Evolutionary conservation across 2,797 vertebrate genomes (phyloP), one percentile per base, ranked within the genome.

Genomic region (Macropodus opercularis): DNA sequence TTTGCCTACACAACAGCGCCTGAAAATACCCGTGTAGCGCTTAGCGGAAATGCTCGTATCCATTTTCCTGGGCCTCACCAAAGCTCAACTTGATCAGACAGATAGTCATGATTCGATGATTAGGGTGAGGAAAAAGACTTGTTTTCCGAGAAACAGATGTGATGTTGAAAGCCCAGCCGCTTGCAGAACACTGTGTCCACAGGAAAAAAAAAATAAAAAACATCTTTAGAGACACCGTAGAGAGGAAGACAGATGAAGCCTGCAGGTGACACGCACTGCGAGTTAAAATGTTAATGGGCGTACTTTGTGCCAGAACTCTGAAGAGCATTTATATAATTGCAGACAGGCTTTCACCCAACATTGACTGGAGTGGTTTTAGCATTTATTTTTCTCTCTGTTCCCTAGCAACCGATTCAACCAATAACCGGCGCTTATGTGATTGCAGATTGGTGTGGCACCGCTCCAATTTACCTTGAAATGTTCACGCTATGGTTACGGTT

Each of bases 311-410:
- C 79, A 69, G 64, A 85, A 77, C 83, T 77, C 78, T 83, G 83
- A 86, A 87, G 81, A 87, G 88, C 86, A 72, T 90, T 91, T 92
- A 91, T 92, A 83, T 91, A 92, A 92, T 91, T 92, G 85, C 83
- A 86, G 81, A 88, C 80, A 87, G 88, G 87, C 86, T 92, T 91
- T 89, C 85, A 86, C 80, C 85, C 86, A 83, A 81, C 80, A 65
- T 79, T 85, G 83, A 92, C 86, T 86, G 80, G 80, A 91, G 86
- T 87, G 88, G 83, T 86, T 92, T 89, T 85, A 88, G 80, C 81
- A 77, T 91, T 90, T 89, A 86, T 90, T 91, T 91, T 83, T 80
- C 84, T 83, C 87, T 85, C 87, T 84, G 92, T 93, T 92, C 76
- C 91, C 89, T 92, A 91, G 92, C 91, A 93, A 93, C 92, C 85